Evolutionary conservation across 2,888 invertebrate species (phyloP).

Genomic region (Megamerina dolium): DNA sequence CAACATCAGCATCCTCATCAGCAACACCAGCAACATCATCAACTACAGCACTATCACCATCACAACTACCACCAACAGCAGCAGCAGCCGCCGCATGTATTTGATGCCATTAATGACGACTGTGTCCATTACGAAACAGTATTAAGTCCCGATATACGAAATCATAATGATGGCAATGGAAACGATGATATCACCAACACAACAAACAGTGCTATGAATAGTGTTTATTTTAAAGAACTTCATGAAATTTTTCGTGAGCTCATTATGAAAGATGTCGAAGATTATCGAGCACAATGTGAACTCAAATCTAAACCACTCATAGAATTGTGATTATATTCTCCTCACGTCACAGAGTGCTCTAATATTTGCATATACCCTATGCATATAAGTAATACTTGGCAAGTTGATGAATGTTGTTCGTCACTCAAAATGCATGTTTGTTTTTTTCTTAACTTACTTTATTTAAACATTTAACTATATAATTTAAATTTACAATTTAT

Average conservation of each 20-base stretch:
- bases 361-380: background rate
- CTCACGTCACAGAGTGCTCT: background rate
- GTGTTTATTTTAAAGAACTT: slow-evolving; percentile 27
- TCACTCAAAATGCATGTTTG: too few species aligned
- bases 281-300: slow-evolving; percentile 32
- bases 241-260: slow-evolving; percentile 39
- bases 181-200: background rate
- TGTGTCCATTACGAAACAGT: too few species aligned
- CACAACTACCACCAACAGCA: too few species aligned
- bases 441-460: too few species aligned
- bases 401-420: background rate
- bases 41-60: too few species aligned
- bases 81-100: slow-evolving; percentile 16
- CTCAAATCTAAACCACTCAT: slow-evolving; percentile 37
- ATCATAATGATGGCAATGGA: slow-evolving; percentile 3
- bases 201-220: too few species aligned
- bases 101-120: too few species aligned
- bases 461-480: too few species aligned
- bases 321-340: slow-evolving; percentile 34
- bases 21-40: slow-evolving; percentile 14
- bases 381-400: background rate
- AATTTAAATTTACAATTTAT: too few species aligned
- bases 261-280: slow-evolving; percentile 37
- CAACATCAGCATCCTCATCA: slow-evolving; percentile 22
- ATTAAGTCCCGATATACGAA: slow-evolving; percentile 21